Evolutionary conservation across 2,113 vertebrate species (phyloP).

Genomic region (Cisticola juncidis): DNA sequence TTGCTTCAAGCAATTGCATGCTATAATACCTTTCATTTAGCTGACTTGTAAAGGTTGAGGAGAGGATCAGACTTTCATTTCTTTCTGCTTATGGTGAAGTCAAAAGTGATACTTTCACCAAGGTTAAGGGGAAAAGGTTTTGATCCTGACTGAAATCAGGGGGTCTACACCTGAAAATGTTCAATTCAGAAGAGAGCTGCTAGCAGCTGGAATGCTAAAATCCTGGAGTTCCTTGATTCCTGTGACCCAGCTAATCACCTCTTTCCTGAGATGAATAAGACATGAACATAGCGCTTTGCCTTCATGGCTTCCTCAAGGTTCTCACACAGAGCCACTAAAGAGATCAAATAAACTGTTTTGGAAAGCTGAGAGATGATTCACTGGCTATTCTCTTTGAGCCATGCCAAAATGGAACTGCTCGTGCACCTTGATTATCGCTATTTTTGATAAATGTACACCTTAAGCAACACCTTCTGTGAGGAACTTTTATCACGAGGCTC

Average conservation of each 20-base stretch:
- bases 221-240: not conserved
- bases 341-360: not conserved
- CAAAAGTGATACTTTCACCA: not conserved
- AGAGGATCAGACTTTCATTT: not conserved
- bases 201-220: not conserved
- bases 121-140: not conserved
- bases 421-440: not conserved
- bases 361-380: not conserved
- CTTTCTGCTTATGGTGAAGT: not conserved
- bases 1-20: not conserved
- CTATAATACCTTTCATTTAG: conserved; percentile 1
- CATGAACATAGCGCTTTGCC: not conserved
- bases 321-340: not conserved
- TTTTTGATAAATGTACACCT: not conserved
- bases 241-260: not conserved
- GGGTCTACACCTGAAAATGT: not conserved
- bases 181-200: not conserved
- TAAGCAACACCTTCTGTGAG: not conserved
- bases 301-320: not conserved
- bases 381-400: not conserved
- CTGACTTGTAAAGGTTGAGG: not conserved
- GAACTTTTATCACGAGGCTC: not conserved
- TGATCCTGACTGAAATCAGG: not conserved
- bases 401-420: not conserved
- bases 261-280: not conserved